A percentile compares a stretch with the other conserved stretches of the same genome.
Evolutionary conservation across 1,140 invertebrate genomes (phyloP).

Genomic region (Leptinotarsa lineolata): DNA sequence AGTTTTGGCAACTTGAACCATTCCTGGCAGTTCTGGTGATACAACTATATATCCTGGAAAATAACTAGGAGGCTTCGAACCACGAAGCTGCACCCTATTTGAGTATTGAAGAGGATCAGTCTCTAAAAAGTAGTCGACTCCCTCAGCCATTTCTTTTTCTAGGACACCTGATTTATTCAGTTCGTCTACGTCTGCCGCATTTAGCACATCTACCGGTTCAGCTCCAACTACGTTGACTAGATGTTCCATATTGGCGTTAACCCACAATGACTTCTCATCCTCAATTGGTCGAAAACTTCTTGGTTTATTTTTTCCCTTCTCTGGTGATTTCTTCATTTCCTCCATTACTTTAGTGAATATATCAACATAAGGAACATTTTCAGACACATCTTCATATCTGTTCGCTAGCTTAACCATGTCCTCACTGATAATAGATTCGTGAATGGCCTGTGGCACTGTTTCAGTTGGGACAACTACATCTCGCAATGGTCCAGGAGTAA

Average conservation of each 20-base stretch:
- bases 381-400: constrained; percentile 32
- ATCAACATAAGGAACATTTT: constrained; percentile 34
- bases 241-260: constrained; percentile 34
- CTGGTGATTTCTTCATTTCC: constrained; percentile 23
- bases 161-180: constrained; percentile 38
- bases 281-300: constrained; percentile 36
- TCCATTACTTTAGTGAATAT: constrained; percentile 35
- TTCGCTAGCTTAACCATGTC: constrained; percentile 35
- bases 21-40: constrained; percentile 45
- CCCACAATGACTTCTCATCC: constrained; percentile 45
- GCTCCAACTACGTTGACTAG: constrained; percentile 46
- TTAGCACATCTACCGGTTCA: constrained; percentile 36
- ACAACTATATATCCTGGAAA: constrained; percentile 48
- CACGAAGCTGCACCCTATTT: constrained; percentile 50
- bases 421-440: constrained; percentile 33
- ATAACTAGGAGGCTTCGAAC: constrained; percentile 46
- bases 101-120: constrained; percentile 41
- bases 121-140: constrained; percentile 49
- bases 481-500: constrained; percentile 46
- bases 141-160: constrained; percentile 37
- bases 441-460: constrained; percentile 33
- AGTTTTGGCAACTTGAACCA: constrained; percentile 42
- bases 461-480: constrained; percentile 47
- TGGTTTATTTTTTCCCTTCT: constrained; percentile 25
- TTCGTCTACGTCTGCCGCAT: constrained; percentile 32